Base-by-base conservation (phyloP, 2,888 invertebrate species). In the Cheilosia vernalis region DNA sequence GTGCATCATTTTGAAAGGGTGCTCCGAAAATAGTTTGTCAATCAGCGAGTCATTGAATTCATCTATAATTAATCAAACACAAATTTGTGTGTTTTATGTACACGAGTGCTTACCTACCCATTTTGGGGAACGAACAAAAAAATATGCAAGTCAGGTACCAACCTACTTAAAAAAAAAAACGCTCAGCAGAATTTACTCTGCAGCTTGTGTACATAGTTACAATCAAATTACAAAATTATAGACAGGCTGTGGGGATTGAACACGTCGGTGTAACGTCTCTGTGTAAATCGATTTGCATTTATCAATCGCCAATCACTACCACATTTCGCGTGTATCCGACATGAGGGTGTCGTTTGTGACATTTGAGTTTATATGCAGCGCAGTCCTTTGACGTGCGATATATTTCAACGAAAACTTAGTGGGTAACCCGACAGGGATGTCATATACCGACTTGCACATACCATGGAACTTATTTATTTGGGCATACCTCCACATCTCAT, bases 11-110 rank as follows among this genome's bases (percentile, higher is more conserved):
- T 55, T 19, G 1, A 13, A 76, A 70, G 56, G 76, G 63, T 61
- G 37, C n/a, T 64, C 17, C 33, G 49, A 37, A 19, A 24, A 55
- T 37, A 3, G 15, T 21, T 10, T 33, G 53, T 27, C 64, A 67
- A 13, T 27, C 47, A 15, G 37, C n/a, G n/a, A 30, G 51, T 66
- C 40, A 49, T 49, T 40, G 37, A 17, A 30, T 70, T 70, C 24
- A 51, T 72, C 27, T 30, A 79, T 79, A 58, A 72, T 70, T 79
- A 61, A 79, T 69, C 49, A 69, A 69, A 61, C 30, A 76, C 42
- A 13, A 44, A 44, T 10, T 70, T 17, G 24, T 44, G 47, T 42
- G 47, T 58, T 33, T 47, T 37, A 37, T 37, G 13, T 13, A 37
- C 37, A 37, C 13, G 37, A 37, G 37, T 13, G 13, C 37, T 3